Evolutionary conservation across 2,888 invertebrate species (phyloP), one percentile per base, ranked within the genome.

Genomic region (Elysia crispata): DNA sequence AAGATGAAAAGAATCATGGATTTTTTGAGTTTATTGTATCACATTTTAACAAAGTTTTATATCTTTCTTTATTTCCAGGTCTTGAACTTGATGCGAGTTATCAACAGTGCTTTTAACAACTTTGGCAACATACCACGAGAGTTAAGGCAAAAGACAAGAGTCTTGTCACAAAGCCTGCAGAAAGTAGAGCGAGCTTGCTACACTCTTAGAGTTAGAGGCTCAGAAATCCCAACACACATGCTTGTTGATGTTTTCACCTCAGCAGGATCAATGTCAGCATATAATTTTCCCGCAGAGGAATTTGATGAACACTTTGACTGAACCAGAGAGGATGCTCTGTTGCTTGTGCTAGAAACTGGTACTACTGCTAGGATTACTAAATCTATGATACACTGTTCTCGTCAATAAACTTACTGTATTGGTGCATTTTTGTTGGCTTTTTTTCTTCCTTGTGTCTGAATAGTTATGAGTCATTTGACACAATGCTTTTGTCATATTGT

Each of bases 151-250:
- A 97, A 97, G 92, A 92, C 95, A 72, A 93, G 93, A 60, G 95
- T 95, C 0, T 93, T 97, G 73, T 94, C 94, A 62, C 95, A 95
- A 86, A 97, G 96, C 90, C 94, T 97, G 64, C 87, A 93, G 0
- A 97, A 97, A 93, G 96, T 96, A 88, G 97, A 97, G 91, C 94
- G 94, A 83, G 96, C 96, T 0, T 96, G 96, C 89, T 97, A 96
- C 88, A 95, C 95, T 15, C 94, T 96, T 28, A 94, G 94, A 85
- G 95, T 97, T 0, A 94, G 96, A 33, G 96, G 96, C 0, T 95
- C 95, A 0, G 97, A 97, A 91, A 94, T 96, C 49, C 95, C 96
- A 0, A 94, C 95, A 81, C 94, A 94, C 90, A 95, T 95, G 94
- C 91, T 95, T 66, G 93, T 93, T 0, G 94, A 93, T 87, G 94